Percentiles rank a stretch among this genome's conserved stretches.
Evolutionary conservation across 2,113 vertebrate genomes (phyloP).

Genomic region (Thalassoma bifasciatum): DNA sequence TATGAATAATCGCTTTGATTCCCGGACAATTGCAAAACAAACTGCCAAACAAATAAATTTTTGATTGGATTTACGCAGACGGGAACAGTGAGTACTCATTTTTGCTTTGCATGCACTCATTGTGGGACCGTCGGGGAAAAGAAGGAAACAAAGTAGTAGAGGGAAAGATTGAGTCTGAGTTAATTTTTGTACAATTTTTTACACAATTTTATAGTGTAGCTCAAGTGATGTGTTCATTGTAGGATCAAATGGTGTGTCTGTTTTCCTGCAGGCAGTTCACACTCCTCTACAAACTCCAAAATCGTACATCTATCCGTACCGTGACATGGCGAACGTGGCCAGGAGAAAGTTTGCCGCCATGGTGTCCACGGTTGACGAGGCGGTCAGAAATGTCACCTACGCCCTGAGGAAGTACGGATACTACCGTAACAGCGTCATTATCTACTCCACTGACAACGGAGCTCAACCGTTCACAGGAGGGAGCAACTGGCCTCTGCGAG

Average conservation of each 20-base stretch:
- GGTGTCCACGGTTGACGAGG: conserved; percentile 96
- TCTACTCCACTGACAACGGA: conserved; percentile 95
- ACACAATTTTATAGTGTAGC: no score
- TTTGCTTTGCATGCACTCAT: not conserved
- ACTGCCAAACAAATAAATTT: not conserved
- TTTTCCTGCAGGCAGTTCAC: conserved; percentile 85
- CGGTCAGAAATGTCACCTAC: conserved; percentile 93
- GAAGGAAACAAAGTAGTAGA: no score
- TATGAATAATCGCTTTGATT: not conserved
- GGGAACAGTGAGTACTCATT: not conserved
- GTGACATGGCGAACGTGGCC: conserved; percentile 88
- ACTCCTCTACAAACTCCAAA: conserved; percentile 92
- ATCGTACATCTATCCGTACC: conserved; percentile 93
- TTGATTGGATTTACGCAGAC: not conserved
- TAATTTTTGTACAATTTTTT: no score
- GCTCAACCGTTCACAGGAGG: conserved; percentile 96
- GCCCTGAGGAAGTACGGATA: conserved; percentile 92
- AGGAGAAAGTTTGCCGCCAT: conserved; percentile 92
- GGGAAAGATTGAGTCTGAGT: no score
- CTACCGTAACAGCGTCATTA: conserved; percentile 91
- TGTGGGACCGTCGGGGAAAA: conserved; percentile 10
- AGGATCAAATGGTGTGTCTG: no score
- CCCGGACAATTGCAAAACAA: not conserved
- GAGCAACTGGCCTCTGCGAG: conserved; percentile 96
- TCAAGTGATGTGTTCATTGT: no score